Base-by-base conservation (phyloP, 2,888 invertebrate genomes). In the Panorpa germanica region DNA sequence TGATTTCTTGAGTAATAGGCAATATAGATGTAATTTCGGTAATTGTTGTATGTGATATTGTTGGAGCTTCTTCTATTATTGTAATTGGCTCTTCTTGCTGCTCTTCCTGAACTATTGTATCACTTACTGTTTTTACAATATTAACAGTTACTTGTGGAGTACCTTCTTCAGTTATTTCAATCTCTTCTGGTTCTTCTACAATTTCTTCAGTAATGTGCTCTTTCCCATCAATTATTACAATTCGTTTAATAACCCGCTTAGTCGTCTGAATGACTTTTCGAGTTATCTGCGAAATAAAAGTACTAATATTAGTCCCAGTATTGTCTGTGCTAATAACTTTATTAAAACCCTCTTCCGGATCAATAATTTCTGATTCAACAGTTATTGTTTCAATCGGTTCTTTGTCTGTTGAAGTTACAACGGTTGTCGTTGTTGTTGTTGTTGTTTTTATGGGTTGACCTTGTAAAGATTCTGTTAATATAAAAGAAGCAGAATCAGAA, bases 131-230 rank as follows among this genome's bases (percentile, higher is more conserved):
- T 44, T 60, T 60, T 0, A 67, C 50, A 3, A 66, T 67, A 42
- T 67, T 73, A 22, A 76, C 74, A 34, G 70, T 70, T 10, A 76
- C 69, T 40, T 70, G 59, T 1, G 76, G 76, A 40, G 75, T 66
- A 40, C 70, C 66, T 50, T 81, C 71, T 46, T 74, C 74, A 18
- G 63, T 63, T 7, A 74, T 59, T 52, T 77, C 75, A 4, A 76
- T 57, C 47, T 72, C 70, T 44, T 77, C 83, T 1, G 85, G 85
- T 49, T 83, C 83, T 45, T 85, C 85, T 23, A 83, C 61, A 1
- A 83, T 54, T 55, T 85, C 83, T 51, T 85, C 85, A 5, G 73
- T 73, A 0, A 80, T 65, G 35, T 75, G 74, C 53, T 85, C 85
- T 52, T 80, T 76, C 1, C 85, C 85, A 47, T 85, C 74, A 34